Evolutionary conservation across 2,113 vertebrate species (phyloP), one percentile per base, ranked within the genome.

Genomic region (Dissostichus mawsoni): DNA sequence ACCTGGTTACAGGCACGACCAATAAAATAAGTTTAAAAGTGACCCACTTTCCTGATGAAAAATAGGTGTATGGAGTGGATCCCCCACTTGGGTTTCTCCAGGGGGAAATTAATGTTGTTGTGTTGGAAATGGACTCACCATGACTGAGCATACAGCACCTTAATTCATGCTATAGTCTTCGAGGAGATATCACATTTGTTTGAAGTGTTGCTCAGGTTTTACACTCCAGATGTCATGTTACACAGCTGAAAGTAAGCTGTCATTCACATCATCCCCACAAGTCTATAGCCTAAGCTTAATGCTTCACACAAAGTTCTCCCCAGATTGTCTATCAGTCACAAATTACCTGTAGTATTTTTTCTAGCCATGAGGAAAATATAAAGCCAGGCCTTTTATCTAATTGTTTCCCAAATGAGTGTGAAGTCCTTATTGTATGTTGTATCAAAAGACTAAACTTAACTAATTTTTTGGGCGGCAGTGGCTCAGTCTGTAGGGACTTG

Each of bases 1-100:
- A 83, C 65, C 20, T 36, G 51, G 33, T 77, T 63, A 74, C 33
- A 74, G 67, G 76, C 18, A 55, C 53, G 44, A 65, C 44, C 69
- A 77, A 41, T 83, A 25, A 44, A 67, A 29, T 45, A 5, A 25
- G 23, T 14, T 47, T 58, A 41, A 74, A 68, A 78, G 29, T 29
- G 18, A 11, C 51, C 59, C 63, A 58, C 45, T 65, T 74, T 68
- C 52, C 57, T 53, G 65, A 14, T 67, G 55, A 10, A 57, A 72
- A 50, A 55, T 44, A n/a, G 18, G n/a, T 33, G 17, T 23, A 16
- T 18, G 3, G 50, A 80, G 65, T 65, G 48, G 56, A 36, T 77
- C 25, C 56, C 41, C 25, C 41, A 25, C 36, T 61, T 69, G 73
- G 45, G 56, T 73, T 58, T 74, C 23, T 57, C 29, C 51, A 33